phyloP scores from a whole-genome alignment of 2,113 vertebrate species.

The Brachyistius frenatus region DNA sequence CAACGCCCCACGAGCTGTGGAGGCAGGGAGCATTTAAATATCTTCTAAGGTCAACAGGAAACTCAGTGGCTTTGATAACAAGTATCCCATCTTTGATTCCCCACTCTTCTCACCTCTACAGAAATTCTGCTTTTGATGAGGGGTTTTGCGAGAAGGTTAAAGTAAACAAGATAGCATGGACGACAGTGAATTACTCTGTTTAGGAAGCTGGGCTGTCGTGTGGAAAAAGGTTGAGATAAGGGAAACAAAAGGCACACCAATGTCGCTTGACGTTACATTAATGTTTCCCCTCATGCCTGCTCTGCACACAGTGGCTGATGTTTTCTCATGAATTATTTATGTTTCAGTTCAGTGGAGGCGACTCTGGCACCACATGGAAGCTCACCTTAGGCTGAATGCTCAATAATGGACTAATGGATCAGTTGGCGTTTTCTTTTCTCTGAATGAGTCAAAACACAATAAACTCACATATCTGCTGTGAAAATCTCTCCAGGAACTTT shows the following conservation, averaged over 20 bases:
- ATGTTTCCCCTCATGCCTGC: slow-evolving; percentile 22
- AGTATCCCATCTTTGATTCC: slow-evolving; percentile 65
- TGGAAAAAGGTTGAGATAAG: slow-evolving; percentile 28
- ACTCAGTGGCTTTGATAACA: slow-evolving; percentile 71
- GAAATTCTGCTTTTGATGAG: slow-evolving; percentile 53
- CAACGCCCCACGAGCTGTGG: slow-evolving; percentile 55
- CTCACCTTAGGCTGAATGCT: slow-evolving; percentile 22
- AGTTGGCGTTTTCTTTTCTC: slow-evolving; percentile 13
- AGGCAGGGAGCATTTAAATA: slow-evolving; percentile 70
- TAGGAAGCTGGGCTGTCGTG: slow-evolving; percentile 17
- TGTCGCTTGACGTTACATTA: slow-evolving; percentile 20
- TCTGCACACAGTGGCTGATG: slow-evolving; percentile 34
- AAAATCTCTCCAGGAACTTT: slow-evolving; percentile 35
- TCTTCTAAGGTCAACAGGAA: slow-evolving; percentile 62
- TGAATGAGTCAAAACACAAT: slow-evolving; percentile 37
- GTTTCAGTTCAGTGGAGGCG: slow-evolving; percentile 18
- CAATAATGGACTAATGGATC: slow-evolving; percentile 48
- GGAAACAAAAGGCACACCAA: slow-evolving; percentile 27
- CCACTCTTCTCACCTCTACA: slow-evolving; percentile 30
- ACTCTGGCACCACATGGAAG: slow-evolving; percentile 23
- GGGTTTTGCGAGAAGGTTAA: slow-evolving; percentile 10
- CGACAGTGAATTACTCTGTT: slow-evolving; percentile 19
- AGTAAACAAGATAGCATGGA: slow-evolving; percentile 34
- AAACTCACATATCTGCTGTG: slow-evolving; percentile 10
- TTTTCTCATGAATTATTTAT: slow-evolving; percentile 68